A percentile compares a stretch with the other conserved stretches of the same genome.
Conservation (phyloP, 2,888 invertebrate genomes). For the Eulithis prunata region DNA sequence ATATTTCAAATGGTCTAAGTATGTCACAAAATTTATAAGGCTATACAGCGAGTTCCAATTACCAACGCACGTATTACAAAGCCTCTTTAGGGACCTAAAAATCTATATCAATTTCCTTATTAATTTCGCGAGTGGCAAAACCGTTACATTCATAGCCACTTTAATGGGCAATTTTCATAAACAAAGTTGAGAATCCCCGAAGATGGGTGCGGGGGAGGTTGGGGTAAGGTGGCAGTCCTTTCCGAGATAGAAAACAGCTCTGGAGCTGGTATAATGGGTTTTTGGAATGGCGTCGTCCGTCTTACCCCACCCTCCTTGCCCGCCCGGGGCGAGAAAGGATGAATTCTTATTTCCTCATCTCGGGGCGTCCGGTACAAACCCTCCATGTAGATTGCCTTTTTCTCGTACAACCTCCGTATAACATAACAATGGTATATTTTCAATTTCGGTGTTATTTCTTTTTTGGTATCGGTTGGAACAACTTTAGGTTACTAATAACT, state of each 20-base stretch:
- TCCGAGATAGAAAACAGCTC: conserved; percentile 86
- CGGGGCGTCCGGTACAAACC: conserved; percentile 79
- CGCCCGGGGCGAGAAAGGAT: conserved; percentile 79
- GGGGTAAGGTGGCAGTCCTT: conserved; percentile 69
- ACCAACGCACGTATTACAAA: conserved; percentile 31
- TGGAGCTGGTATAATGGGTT: conserved; percentile 88
- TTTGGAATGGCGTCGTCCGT: conserved; percentile 89
- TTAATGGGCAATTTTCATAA: conserved; percentile 84
- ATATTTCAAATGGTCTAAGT: conserved; percentile 7
- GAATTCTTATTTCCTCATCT: conserved; percentile 85
- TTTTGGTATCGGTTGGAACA: conserved; percentile 34
- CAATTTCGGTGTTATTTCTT: conserved; percentile 76
- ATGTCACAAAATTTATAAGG: conserved; percentile 20
- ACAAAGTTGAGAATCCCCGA: conserved; percentile 81
- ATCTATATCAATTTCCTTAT: conserved; percentile 83
- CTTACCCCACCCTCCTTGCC: conserved; percentile 76
- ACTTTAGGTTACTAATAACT: not conserved
- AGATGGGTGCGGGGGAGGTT: conserved; percentile 57
- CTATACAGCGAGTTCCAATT: conserved; percentile 28
- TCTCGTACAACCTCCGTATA: conserved; percentile 78
- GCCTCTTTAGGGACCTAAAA: conserved; percentile 60
- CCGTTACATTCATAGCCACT: conserved; percentile 83
- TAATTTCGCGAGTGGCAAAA: conserved; percentile 82
- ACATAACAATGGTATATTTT: conserved; percentile 83
- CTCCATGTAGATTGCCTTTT: conserved; percentile 84